Evolutionary conservation across 2,797 vertebrate species (phyloP).

Genomic region (Rhinatrema bivittatum): DNA sequence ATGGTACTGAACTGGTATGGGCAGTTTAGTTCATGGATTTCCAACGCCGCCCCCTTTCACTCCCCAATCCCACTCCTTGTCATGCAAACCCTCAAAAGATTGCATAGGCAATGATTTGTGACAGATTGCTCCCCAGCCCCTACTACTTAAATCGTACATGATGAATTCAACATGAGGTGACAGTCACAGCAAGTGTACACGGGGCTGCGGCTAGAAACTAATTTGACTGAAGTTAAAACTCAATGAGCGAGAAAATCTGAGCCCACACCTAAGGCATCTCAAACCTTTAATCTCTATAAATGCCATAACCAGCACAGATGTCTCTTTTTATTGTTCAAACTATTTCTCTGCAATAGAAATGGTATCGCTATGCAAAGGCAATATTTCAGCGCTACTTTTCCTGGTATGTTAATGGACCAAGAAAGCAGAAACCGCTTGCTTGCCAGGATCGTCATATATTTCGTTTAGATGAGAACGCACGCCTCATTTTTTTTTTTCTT

Average conservation of each 20-base stretch:
- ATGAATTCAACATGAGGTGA: slow-evolving; percentile 48
- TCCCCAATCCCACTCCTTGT: slow-evolving; percentile 15
- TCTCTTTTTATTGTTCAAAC: slow-evolving; percentile 44
- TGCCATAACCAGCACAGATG: slow-evolving; percentile 20
- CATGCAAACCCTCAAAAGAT: slow-evolving; percentile 25
- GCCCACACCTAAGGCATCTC: slow-evolving; percentile 24
- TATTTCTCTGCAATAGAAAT: slow-evolving; percentile 37
- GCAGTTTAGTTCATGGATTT: neutral
- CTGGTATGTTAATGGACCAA: slow-evolving; percentile 27
- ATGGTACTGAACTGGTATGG: slow-evolving; percentile 5
- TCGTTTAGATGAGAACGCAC: slow-evolving; percentile 13
- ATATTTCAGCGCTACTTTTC: slow-evolving; percentile 32
- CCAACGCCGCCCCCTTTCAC: slow-evolving; percentile 17
- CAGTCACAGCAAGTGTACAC: slow-evolving; percentile 46
- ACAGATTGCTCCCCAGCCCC: slow-evolving; percentile 36
- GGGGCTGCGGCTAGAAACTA: slow-evolving; percentile 34
- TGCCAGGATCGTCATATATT: slow-evolving; percentile 13
- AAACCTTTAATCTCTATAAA: slow-evolving; percentile 39
- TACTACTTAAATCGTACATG: slow-evolving; percentile 33
- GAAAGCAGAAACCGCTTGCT: slow-evolving; percentile 8
- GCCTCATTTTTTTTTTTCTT: slow-evolving; percentile 3
- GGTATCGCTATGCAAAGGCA: slow-evolving; percentile 35
- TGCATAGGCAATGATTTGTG: slow-evolving; percentile 35
- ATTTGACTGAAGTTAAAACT: slow-evolving; percentile 45
- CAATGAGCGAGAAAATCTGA: slow-evolving; percentile 44